Percentiles rank a stretch among this genome's conserved stretches.
Evolutionary conservation across 2,113 vertebrate species (phyloP).

Genomic region (Mastomys coucha): DNA sequence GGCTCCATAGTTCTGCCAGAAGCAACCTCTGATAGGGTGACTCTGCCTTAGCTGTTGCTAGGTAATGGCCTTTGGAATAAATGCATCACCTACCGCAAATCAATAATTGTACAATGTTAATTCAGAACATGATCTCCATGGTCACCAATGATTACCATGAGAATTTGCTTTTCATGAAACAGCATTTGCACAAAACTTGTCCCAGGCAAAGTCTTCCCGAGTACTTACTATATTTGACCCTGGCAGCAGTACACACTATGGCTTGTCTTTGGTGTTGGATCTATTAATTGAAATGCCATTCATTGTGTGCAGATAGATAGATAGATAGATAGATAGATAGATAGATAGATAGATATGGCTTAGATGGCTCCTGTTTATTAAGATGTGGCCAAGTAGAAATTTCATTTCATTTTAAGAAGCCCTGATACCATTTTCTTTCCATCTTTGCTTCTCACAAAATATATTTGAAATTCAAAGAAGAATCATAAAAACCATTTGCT

Average conservation of each 20-base stretch:
- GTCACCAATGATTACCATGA: slow-evolving; percentile 77
- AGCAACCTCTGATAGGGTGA: slow-evolving; percentile 46
- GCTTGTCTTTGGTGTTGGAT: slow-evolving; percentile 75
- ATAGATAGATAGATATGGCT: slow-evolving; percentile 70
- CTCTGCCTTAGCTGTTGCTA: slow-evolving; percentile 78
- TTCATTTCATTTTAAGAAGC: slow-evolving; percentile 79
- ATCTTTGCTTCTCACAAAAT: slow-evolving; percentile 61
- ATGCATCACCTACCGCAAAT: slow-evolving; percentile 79
- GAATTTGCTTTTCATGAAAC: slow-evolving; percentile 79
- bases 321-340: no score
- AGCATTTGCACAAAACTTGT: slow-evolving; percentile 69
- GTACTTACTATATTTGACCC: slow-evolving; percentile 77
- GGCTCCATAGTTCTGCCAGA: slow-evolving; percentile 61
- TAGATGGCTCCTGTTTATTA: slow-evolving; percentile 82
- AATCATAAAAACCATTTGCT: slow-evolving; percentile 57
- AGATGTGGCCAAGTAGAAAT: slow-evolving; percentile 82
- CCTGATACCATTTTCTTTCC: slow-evolving; percentile 72
- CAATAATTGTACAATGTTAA: slow-evolving; percentile 78
- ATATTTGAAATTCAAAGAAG: slow-evolving; percentile 66
- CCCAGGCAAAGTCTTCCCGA: slow-evolving; percentile 73
- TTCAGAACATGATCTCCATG: slow-evolving; percentile 80
- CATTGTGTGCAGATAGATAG: slow-evolving; percentile 82
- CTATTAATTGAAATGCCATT: slow-evolving; percentile 85
- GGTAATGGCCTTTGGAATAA: slow-evolving; percentile 81
- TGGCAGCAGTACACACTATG: slow-evolving; percentile 65